Conservation (phyloP, 2,113 vertebrate species). For the Daboia siamensis region DNA sequence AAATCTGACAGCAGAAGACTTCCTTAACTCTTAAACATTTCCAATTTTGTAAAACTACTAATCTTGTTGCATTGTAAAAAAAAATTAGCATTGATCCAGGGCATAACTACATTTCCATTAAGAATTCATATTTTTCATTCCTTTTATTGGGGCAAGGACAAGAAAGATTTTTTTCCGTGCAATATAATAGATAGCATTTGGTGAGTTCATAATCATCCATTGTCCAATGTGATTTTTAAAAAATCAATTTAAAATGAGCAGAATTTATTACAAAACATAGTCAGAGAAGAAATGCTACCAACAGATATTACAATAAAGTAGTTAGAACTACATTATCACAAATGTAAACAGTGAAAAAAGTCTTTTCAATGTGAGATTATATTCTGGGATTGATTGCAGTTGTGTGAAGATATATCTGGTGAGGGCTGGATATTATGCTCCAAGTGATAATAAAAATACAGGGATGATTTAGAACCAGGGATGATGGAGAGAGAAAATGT, state of each 20-base stretch:
- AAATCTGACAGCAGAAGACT: neutral
- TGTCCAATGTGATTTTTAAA: neutral
- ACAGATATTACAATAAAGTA: conserved; percentile 38
- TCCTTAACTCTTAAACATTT: neutral
- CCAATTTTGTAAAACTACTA: neutral
- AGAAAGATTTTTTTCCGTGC: neutral
- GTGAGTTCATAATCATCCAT: too few species aligned
- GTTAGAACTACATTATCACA: conserved; percentile 51
- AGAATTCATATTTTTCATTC: neutral
- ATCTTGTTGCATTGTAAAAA: neutral
- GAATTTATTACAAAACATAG: conserved; percentile 38
- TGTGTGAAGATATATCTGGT: conserved; percentile 6
- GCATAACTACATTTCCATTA: neutral
- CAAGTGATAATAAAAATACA: too few species aligned
- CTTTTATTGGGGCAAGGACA: neutral
- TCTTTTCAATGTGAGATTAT: conserved; percentile 32
- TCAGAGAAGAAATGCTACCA: conserved; percentile 33
- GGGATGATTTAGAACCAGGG: too few species aligned
- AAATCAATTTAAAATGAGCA: neutral
- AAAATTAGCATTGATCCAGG: neutral
- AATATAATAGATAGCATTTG: neutral
- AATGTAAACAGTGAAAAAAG: conserved; percentile 51
- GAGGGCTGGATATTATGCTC: too few species aligned
- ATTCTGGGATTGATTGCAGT: conserved; percentile 10
- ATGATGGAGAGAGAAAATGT: too few species aligned